Base-by-base conservation (phyloP, 2,113 vertebrate species). In the Mesitornis unicolor region DNA sequence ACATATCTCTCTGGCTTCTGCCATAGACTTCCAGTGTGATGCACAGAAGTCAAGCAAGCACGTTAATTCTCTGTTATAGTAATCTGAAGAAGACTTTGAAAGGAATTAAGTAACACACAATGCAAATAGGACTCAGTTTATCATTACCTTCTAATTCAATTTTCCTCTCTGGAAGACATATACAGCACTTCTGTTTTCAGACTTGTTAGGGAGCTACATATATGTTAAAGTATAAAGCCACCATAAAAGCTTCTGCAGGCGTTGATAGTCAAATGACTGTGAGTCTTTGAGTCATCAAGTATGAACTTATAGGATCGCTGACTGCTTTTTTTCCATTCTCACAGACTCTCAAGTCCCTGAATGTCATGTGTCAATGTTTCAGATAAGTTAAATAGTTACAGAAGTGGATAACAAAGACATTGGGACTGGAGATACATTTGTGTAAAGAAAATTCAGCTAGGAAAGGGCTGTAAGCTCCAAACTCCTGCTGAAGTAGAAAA, bases 101-200 rank as follows among this genome's bases (percentile, higher is more conserved):
- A 90, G 16, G 20, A 80, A 50, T 48, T 51, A 79, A 76, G 22
- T 88, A 53, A 42, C 7, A 63, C 36, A 16, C 4, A 16, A n/a
- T 63, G n/a, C 10, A 75, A 56, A 86, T 42, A 74, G 16, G 38
- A 11, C 33, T 67, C 0, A 0, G 2, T 74, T 69, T 80, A 48
- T 89, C 21, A 4, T 85, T 64, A 38, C 12, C 16, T 76, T 65
- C 15, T 50, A 76, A 45, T 59, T 31, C 13, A 2, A 21, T 93
- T n/a, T 86, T 86, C 24, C 31, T 56, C 33, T 78, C 20, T 51
- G 20, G 18, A 81, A 81, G 19, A 42, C 19, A 28, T n/a, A 38
- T 3, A 33, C 8, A 24, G 16, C 1, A 1, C 15, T 92, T 74
- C 42, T 25, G 57, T 10, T 74, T 90, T 74, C 31, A 36, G 42